These are phyloP conservation scores for Origma solitaria DNA, from an alignment of 2,113 vertebrate species.

Conservation along the genomic window DNA sequence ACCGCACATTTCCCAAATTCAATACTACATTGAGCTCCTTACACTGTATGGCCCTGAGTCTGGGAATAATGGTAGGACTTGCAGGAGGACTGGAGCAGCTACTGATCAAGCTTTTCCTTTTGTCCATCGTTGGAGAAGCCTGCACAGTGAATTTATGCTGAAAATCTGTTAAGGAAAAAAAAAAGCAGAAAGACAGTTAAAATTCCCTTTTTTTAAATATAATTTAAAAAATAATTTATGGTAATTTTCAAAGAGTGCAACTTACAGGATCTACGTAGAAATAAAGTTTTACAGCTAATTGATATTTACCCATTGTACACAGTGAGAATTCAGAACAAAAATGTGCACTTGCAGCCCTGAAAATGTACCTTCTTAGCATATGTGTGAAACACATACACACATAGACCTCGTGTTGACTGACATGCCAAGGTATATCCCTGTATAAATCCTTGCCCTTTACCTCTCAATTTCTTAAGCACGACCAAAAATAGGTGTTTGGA, in stretches of 20 bases:
- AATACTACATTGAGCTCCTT: slow-evolving; percentile 62
- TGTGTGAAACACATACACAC: neutral
- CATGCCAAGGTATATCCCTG: neutral
- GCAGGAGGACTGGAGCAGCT: slow-evolving; percentile 89
- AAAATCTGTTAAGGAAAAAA: slow-evolving; percentile 80
- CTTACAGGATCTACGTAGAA: neutral
- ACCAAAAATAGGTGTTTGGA: neutral
- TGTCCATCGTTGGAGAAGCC: slow-evolving; percentile 93
- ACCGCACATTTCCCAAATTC: slow-evolving; percentile 30
- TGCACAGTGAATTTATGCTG: slow-evolving; percentile 99
- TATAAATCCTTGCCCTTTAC: neutral
- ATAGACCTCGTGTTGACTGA: neutral
- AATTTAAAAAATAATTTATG: neutral
- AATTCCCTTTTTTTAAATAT: neutral
- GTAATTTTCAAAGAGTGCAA: neutral
- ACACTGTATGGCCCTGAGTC: slow-evolving; percentile 96
- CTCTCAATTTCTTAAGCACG: neutral
- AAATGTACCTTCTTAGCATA: neutral
- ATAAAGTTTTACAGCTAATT: neutral
- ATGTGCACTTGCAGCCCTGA: neutral
- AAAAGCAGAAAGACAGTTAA: neutral
- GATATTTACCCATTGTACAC: accelerated
- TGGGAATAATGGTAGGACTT: slow-evolving; percentile 90
- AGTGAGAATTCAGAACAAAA: neutral
- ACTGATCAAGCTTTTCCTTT: slow-evolving; percentile 86